Evolutionary conservation across 2,888 invertebrate genomes (phyloP).

Genomic region (Chloromyia formosa): DNA sequence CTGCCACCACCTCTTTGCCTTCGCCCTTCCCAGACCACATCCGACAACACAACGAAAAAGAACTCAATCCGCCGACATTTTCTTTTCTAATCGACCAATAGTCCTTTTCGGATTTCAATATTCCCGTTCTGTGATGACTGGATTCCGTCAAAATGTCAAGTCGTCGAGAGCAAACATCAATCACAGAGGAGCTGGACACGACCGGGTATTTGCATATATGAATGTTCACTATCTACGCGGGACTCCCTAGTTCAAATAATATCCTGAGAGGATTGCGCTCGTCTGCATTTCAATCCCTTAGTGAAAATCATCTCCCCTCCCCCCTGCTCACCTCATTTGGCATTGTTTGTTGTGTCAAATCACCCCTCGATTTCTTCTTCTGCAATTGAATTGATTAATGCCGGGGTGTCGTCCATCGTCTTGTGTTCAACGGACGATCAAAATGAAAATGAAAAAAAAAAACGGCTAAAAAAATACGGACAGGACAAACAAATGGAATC

Average conservation of each 20-base stretch:
- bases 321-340: too few species aligned
- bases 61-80: neutral
- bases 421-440: neutral
- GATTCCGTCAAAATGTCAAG: constrained; percentile 32
- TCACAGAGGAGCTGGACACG: constrained; percentile 14
- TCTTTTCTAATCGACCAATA: constrained; percentile 25
- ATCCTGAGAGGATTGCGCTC: too few species aligned
- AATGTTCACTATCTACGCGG: too few species aligned
- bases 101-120: neutral
- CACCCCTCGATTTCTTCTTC: constrained; percentile 31
- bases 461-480: constrained; percentile 6
- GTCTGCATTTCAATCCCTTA: too few species aligned
- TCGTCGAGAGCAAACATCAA: constrained; percentile 24
- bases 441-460: constrained; percentile 20
- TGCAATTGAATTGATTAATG: constrained; percentile 31
- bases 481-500: neutral
- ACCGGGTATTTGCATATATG: constrained; percentile 16
- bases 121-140: neutral
- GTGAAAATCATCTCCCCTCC: too few species aligned
- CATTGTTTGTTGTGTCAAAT: too few species aligned
- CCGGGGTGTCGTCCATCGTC: neutral
- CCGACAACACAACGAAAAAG: too few species aligned
- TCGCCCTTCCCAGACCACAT: too few species aligned
- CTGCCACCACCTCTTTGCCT: neutral
- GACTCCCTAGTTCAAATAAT: too few species aligned